A percentile compares a stretch with the other conserved stretches of the same genome.
Evolutionary conservation across 2,797 vertebrate species (phyloP).

Genomic region (Erpetoichthys calabaricus): DNA sequence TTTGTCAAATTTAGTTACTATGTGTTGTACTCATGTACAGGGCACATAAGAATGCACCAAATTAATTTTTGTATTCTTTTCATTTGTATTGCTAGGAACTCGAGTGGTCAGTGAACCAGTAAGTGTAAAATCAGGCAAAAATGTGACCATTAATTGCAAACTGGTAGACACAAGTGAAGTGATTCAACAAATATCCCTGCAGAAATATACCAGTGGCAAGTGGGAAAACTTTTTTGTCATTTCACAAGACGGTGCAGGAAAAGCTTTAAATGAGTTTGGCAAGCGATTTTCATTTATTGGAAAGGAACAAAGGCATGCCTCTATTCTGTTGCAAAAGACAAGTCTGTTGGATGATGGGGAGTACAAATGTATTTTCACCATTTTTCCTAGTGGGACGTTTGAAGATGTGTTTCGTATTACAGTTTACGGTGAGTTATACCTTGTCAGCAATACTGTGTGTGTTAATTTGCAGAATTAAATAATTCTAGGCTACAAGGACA

Average conservation of each 20-base stretch:
- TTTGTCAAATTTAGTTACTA: no score
- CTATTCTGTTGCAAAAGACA: slow-evolving; percentile 17
- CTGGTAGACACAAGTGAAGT: not conserved
- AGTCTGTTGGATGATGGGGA: slow-evolving; percentile 21
- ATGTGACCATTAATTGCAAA: slow-evolving; percentile 12
- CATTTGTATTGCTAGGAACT: slow-evolving; percentile 13
- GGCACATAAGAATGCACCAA: no score
- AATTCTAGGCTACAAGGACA: no score
- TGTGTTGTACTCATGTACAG: no score
- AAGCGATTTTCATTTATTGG: slow-evolving; percentile 19
- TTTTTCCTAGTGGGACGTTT: slow-evolving; percentile 22
- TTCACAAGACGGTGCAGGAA: fast-evolving
- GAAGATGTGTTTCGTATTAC: slow-evolving; percentile 6
- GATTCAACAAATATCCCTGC: slow-evolving; percentile 29
- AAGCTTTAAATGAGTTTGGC: fast-evolving
- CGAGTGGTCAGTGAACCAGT: slow-evolving; percentile 7
- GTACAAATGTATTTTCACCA: slow-evolving; percentile 27
- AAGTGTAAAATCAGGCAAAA: not conserved
- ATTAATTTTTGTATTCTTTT: no score
- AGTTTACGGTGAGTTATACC: slow-evolving; percentile 19
- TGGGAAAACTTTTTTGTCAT: not conserved
- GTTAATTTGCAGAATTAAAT: no score
- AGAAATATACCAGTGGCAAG: slow-evolving; percentile 17
- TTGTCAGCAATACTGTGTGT: not conserved
- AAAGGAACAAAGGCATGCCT: slow-evolving; percentile 6